phyloP scores from a whole-genome alignment of 2,113 vertebrate species.

The Australoheros scitulus region DNA sequence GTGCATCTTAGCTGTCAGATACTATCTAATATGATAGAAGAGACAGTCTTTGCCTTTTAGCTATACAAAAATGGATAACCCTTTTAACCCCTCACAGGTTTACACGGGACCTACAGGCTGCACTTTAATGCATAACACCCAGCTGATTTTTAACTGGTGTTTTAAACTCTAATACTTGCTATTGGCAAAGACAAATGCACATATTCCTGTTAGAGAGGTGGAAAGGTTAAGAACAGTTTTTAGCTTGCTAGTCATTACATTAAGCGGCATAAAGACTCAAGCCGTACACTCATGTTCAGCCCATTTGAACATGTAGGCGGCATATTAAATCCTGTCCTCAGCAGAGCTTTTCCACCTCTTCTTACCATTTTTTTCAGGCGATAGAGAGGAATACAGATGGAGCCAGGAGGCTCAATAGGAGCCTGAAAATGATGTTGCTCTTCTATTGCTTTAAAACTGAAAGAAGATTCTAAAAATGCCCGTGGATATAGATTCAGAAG shows the following conservation, averaged over 20 bases:
- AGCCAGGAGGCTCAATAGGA: slow-evolving; percentile 36
- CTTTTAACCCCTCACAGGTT: slow-evolving; percentile 44
- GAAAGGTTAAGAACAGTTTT: slow-evolving; percentile 49
- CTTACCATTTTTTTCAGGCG: neutral
- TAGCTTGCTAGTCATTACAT: slow-evolving; percentile 39
- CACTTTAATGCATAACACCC: neutral
- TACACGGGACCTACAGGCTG: slow-evolving; percentile 8
- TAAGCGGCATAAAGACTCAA: slow-evolving; percentile 24
- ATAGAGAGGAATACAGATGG: slow-evolving; percentile 43
- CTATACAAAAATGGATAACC: slow-evolving; percentile 6
- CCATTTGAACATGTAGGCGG: slow-evolving; percentile 58
- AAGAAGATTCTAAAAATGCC: slow-evolving; percentile 58
- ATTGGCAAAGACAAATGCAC: neutral
- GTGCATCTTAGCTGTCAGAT: slow-evolving; percentile 7
- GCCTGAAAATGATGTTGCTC: slow-evolving; percentile 48
- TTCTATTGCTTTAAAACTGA: slow-evolving; percentile 33
- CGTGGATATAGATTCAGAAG: slow-evolving; percentile 50
- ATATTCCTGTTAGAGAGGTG: slow-evolving; percentile 19
- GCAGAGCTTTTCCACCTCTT: slow-evolving; percentile 23
- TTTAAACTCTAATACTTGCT: slow-evolving; percentile 14
- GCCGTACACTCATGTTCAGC: slow-evolving; percentile 14
- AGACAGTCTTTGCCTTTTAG: slow-evolving; percentile 16
- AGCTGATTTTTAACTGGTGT: slow-evolving; percentile 1
- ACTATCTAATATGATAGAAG: neutral
- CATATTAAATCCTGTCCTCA: slow-evolving; percentile 51